Base-by-base conservation (phyloP, 1,140 invertebrate species). In the Drosophila mayri region DNA sequence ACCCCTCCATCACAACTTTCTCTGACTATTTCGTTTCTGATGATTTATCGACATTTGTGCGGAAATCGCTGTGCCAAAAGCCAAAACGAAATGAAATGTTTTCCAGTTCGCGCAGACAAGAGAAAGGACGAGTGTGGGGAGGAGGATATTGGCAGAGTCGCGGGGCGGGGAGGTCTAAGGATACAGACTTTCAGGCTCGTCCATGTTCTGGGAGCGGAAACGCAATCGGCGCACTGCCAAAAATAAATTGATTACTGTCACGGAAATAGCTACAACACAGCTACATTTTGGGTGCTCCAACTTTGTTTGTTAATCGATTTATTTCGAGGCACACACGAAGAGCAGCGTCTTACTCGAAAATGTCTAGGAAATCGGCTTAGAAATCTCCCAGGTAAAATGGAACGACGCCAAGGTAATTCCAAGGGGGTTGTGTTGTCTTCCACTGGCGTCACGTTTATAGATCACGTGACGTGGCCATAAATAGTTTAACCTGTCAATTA, bases 241-340 rank as follows among this genome's bases (percentile, higher is more conserved):
- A 91, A 91, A 91, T 91, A 91, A 91, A 91, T 91, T 91, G 90
- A 91, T 91, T 91, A 91, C 90, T 91, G 90, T 91, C 90, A 91
- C 90, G 90, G 90, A 91, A 91, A 91, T 91, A 86, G 79, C 81
- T 71, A 52, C 58, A 74, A 43, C 57, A 68, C 50, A 60, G 46
- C 47, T 50, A 50, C 60, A 59, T 46, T 46, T 54, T n/a, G 58
- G 54, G 43, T 77, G 38, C 60, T 52, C 12, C 44, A 81, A 81
- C 65, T 79, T 88, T 88, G 83, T 87, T 87, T 88, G 67, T 90
- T 90, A 90, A 90, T 90, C 85, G 85, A 90, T 87, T 81, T 68
- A 59, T 58, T 73, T 41, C 73, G 35, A 46, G 60, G 46, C 40
- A 79, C 46, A 87, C 83, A 87, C 79, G 83, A 61, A 65, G 41